Evolutionary conservation across 1,140 invertebrate genomes (phyloP), one percentile per base, ranked within the genome.

Genomic region (Aphaenogaster rudis): DNA sequence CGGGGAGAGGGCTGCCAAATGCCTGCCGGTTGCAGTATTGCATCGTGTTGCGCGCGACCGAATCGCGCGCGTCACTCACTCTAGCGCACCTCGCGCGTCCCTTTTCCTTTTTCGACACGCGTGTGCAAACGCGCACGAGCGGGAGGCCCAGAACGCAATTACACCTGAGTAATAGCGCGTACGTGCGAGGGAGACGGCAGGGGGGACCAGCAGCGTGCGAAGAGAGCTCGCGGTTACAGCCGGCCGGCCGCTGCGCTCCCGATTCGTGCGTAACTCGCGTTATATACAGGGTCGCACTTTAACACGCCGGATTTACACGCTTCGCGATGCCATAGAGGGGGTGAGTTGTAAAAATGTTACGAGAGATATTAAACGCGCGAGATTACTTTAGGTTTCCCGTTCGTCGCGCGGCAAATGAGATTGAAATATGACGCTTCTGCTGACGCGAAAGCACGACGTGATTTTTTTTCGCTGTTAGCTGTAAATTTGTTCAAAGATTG

Each of bases 101-200:
- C 42, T 45, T 39, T 45, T 66, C 61, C n/a, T 48, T 84, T 78
- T 91, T 91, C 88, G 69, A 79, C 71, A 63, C 87, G 79, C 57
- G 54, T 63, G 59, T 61, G 87, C 79, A 87, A 88, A 88, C 82
- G 85, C 36, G 66, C 74, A 69, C 39, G 80, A 50, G 81, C 80
- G 21, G 39, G 0, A 13, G 59, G 33, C 52, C 76, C 66, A 45
- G 85, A 91, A 92, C 89, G 93, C 93, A 94, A 94, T 94, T 93
- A 93, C 92, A 94, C 93, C 93, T 94, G 93, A 94, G 93, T 94
- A 94, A 94, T 93, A 92, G 92, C 88, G 82, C 86, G 54, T 76
- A 61, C 57, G 69, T 66, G 84, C 66, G 90, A 81, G 85, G 77
- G 79, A 61, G 81, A 90, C 42, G n/a, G 5, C 0, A 9, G 21